Base-by-base conservation (phyloP, 1,140 invertebrate species). In the Ephestia elutella region DNA sequence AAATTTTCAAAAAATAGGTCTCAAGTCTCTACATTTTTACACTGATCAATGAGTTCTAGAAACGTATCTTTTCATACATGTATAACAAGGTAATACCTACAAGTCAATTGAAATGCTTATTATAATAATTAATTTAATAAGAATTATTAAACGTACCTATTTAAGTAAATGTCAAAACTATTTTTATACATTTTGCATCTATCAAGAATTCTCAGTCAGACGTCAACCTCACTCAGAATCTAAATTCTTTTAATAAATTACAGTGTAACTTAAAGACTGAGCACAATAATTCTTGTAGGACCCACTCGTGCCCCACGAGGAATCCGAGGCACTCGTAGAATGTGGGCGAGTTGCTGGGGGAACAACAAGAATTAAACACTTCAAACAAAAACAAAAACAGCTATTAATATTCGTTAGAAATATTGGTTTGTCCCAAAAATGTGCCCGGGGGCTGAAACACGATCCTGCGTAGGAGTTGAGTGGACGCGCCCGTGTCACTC, bases 381-480 rank as follows among this genome's bases (percentile, higher is more conserved):
- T 54, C 61, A 75, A 85, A 86, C 77, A 78, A 85, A 75, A 85
- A 81, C 71, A 85, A 81, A 83, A 83, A 61, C 60, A 60, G 70
- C 75, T 75, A 85, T 86, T 87, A 85, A 86, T 87, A 87, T 82
- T 86, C 78, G 82, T 85, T 87, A 82, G 78, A 86, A 79, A 80
- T 86, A 87, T 86, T 83, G 79, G 82, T 84, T 85, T 86, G 79
- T 86, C 79, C 80, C 76, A 83, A 85, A 87, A 79, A 79, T 80
- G 78, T 69, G 79, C 77, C 85, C 78, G 70, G 76, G 75, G 84
- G 82, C 81, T 84, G 82, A 76, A 80, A 84, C 67, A 62, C 72
- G 78, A 82, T 70, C 59, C 68, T 53, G 78, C 68, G 85, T 87
- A 78, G 85, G 82, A 73, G 81, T 76, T 70, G 70, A 77, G 70